Conservation (phyloP, 1,140 invertebrate genomes). For the Orchesella cincta region DNA sequence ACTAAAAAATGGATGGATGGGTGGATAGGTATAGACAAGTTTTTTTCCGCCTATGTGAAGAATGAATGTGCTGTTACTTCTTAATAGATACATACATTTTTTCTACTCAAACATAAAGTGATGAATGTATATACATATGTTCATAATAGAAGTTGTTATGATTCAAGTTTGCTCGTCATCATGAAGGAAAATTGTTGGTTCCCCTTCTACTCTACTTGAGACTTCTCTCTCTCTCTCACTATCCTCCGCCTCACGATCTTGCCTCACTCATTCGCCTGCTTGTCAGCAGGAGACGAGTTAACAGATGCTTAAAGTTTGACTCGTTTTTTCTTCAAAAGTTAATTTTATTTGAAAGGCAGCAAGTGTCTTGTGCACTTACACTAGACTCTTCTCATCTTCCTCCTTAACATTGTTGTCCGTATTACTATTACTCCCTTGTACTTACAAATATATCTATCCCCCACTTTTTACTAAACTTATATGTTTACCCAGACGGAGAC, state of each 20-base stretch:
- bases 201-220: not conserved
- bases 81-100: not conserved
- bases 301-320: conserved; percentile 26
- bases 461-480: too few species aligned
- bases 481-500: too few species aligned
- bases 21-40: not conserved
- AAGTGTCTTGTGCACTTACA: conserved; percentile 15
- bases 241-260: conserved; percentile 19
- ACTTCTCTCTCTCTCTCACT: not conserved
- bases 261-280: conserved; percentile 27
- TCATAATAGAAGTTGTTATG: conserved; percentile 14
- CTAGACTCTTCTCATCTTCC: not conserved
- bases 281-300: conserved; percentile 27
- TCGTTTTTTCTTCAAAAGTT: conserved; percentile 27
- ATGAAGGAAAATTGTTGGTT: conserved; percentile 8
- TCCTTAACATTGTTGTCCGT: too few species aligned
- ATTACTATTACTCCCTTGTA: not conserved
- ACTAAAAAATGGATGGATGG: not conserved
- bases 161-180: conserved; percentile 8
- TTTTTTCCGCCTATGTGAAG: not conserved
- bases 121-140: not conserved
- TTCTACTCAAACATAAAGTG: not conserved
- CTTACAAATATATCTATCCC: not conserved
- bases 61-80: not conserved
- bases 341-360: conserved; percentile 29